Percentiles rank a stretch among this genome's conserved stretches.
Evolutionary conservation across 2,888 invertebrate genomes (phyloP).

Genomic region (Ganaspis brasiliensis): DNA sequence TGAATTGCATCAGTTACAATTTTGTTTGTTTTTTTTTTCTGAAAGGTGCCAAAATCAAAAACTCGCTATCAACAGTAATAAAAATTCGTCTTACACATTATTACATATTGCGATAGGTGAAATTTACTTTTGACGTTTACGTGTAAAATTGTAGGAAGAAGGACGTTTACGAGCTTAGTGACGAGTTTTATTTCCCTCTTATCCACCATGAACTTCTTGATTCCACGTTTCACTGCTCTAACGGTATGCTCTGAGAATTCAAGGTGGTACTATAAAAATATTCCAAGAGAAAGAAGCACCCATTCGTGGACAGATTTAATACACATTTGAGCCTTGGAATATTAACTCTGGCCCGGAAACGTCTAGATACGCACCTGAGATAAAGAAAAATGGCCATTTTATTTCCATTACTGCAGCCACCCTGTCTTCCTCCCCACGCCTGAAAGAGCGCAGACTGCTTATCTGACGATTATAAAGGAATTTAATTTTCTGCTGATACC

Average conservation of each 20-base stretch:
- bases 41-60: not conserved
- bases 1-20: too few species aligned
- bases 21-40: too few species aligned
- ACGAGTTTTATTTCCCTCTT: constrained; percentile 53
- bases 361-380: constrained; percentile 5
- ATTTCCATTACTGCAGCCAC: constrained; percentile 29
- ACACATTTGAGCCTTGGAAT: constrained; percentile 9
- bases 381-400: constrained; percentile 30
- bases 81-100: not conserved
- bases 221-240: constrained; percentile 53
- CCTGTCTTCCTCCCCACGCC: constrained; percentile 10
- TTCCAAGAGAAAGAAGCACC: constrained; percentile 1
- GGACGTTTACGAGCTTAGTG: constrained; percentile 50
- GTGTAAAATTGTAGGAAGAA: constrained; percentile 51
- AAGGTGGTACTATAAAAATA: constrained; percentile 39
- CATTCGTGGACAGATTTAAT: constrained; percentile 22
- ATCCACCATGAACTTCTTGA: constrained; percentile 50
- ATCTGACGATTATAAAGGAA: constrained; percentile 27
- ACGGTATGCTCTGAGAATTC: constrained; percentile 44
- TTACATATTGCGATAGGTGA: not conserved
- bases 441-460: constrained; percentile 26
- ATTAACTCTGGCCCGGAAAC: constrained; percentile 21
- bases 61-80: not conserved
- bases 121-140: constrained; percentile 17
- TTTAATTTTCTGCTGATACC: constrained; percentile 39